phyloP scores from a whole-genome alignment of 92 coral and sea anemone species.

The Phenganax subtilis region DNA sequence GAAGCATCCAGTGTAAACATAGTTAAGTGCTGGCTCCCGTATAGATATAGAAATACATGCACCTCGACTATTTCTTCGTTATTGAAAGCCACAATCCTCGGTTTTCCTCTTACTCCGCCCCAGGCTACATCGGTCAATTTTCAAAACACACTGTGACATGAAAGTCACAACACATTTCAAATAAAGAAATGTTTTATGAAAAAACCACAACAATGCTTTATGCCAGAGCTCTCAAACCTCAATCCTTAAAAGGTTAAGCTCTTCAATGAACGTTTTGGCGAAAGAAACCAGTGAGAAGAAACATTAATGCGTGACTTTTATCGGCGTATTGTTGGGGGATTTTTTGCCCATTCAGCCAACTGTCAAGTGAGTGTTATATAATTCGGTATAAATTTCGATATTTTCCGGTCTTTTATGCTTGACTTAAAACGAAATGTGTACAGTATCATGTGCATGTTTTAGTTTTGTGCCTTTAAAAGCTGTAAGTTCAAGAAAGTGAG shows the following conservation, averaged over 20 bases:
- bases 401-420: too few relatives aligned
- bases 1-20: too few relatives aligned
- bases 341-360: not conserved
- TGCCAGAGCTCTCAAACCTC: not conserved
- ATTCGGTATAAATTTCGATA: too few relatives aligned
- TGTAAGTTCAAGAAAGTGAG: too few relatives aligned
- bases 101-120: not conserved
- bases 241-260: not conserved
- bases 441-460: too few relatives aligned
- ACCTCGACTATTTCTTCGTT: not conserved
- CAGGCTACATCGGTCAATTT: conserved; percentile 10
- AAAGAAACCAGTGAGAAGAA: not conserved
- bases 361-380: not conserved
- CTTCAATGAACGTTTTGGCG: not conserved
- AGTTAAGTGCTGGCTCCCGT: too few relatives aligned
- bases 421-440: too few relatives aligned
- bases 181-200: conserved; percentile 3
- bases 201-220: conserved; percentile 18
- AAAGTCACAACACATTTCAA: not conserved
- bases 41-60: not conserved
- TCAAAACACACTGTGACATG: not conserved
- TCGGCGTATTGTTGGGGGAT: not conserved
- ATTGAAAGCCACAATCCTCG: not conserved
- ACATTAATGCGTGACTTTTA: not conserved
- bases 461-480: too few relatives aligned